Evolutionary conservation across 2,888 invertebrate species (phyloP), one percentile per base, ranked within the genome.

Genomic region (Amblyteles armatorius): DNA sequence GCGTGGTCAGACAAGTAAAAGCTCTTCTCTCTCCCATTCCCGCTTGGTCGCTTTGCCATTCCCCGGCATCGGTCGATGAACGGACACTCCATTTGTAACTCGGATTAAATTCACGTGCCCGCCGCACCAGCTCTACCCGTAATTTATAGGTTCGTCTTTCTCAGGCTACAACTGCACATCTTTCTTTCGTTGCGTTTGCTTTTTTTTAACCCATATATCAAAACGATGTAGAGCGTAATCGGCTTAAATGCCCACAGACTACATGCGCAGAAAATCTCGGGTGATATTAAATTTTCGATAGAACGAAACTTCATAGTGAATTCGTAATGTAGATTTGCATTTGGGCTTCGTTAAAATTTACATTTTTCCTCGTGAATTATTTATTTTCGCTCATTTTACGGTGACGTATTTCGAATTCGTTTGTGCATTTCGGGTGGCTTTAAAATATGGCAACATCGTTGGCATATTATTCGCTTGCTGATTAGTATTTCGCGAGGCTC

Each of bases 21-120:
- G 82, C 87, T 79, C 86, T 55, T 22, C 19, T 48, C 78, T 52
- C 74, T 48, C 48, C 40, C 63, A 7, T 16, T 44, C 55, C n/a
- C 77, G 13, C n/a, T 57, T 26, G 40, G 63, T 79, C 60, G 44
- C 55, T 48, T 48, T 60, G 82, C 82, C 81, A 67, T 65, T 63
- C 67, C 67, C 13, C 74, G 65, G 76, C 86, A 84, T 79, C 79
- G 80, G 77, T 85, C 81, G 80, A 81, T 16, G 84, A 83, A 84
- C 85, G 86, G 88, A 88, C 88, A 88, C 86, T 88, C 82, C 85
- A 88, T 88, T 88, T 88, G 88, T 88, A 87, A 87, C 87, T 79
- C 87, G 84, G 87, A 86, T 87, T 87, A 87, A 87, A 87, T 87
- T 88, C 87, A 85, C 84, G 82, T 69, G 78, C 81, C 79, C 67